Percentiles rank a stretch among this genome's conserved stretches.
phyloP scores from a whole-genome alignment of 2,797 vertebrate species.

The Argentina silus region DNA sequence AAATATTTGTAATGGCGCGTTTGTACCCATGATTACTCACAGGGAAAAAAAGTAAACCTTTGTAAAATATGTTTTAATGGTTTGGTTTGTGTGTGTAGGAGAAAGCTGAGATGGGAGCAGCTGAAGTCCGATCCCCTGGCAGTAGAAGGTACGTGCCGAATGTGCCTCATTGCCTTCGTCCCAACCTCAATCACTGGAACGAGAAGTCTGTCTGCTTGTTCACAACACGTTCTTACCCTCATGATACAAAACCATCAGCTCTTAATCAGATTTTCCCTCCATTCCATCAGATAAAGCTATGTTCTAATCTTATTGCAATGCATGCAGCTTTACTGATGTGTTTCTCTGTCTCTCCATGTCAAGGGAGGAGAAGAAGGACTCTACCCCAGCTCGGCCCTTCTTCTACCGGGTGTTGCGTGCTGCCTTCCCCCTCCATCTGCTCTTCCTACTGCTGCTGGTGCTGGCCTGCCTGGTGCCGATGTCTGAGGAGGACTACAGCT shows the following conservation, averaged over 20 bases:
- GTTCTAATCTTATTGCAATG: neutral
- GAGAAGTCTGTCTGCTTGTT: too few relatives aligned
- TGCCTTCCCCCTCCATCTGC: constrained; percentile 86
- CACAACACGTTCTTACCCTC: neutral
- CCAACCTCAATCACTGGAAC: neutral
- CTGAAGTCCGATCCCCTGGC: constrained; percentile 8
- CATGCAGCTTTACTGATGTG: neutral
- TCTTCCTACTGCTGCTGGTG: constrained; percentile 86
- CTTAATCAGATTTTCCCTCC: neutral
- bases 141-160: constrained; percentile 50
- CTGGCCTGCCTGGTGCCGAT: constrained; percentile 85
- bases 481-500: constrained; percentile 88
- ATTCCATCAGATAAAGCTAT: too few relatives aligned
- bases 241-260: neutral
- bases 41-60: neutral
- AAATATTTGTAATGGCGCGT: too few relatives aligned
- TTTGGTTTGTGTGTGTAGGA: constrained; percentile 40
- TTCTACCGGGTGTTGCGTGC: constrained; percentile 83
- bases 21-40: too few relatives aligned
- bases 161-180: too few relatives aligned
- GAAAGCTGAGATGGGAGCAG: constrained; percentile 15
- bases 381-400: constrained; percentile 73
- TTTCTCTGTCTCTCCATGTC: neutral
- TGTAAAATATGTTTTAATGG: neutral
- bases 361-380: constrained; percentile 64